Evolutionary conservation across 2,113 vertebrate genomes (phyloP).

Genomic region (Microtus pennsylvanicus): DNA sequence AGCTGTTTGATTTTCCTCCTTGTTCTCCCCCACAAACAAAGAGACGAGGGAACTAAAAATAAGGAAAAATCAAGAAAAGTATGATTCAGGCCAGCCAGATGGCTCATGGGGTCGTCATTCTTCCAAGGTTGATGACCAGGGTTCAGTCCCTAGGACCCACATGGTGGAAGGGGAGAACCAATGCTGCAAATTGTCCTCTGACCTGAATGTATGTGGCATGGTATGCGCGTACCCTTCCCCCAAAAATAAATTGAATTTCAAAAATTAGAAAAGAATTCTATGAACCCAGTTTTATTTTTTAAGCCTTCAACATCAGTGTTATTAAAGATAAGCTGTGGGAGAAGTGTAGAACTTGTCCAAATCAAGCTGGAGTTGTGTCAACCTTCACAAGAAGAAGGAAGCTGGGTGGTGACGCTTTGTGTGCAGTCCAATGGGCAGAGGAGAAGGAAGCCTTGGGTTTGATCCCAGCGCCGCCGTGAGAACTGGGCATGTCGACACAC

Average conservation of each 20-base stretch:
- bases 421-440: not conserved
- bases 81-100: not conserved
- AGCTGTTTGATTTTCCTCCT: not conserved
- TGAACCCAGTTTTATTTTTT: not conserved
- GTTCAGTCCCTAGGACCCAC: not conserved
- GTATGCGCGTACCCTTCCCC: not conserved
- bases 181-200: not conserved
- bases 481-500: too few relatives aligned
- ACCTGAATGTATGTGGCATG: not conserved
- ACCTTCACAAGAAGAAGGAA: not conserved
- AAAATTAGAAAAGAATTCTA: not conserved
- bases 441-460: not conserved
- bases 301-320: not conserved
- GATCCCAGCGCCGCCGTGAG: too few relatives aligned
- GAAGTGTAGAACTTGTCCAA: not conserved
- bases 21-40: not conserved
- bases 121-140: not conserved
- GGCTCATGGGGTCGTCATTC: not conserved
- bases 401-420: not conserved
- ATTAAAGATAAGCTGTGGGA: not conserved
- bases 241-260: not conserved
- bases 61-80: slow-evolving; percentile 9
- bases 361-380: not conserved
- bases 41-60: not conserved
- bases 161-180: not conserved